These are phyloP conservation scores for Vireo griseus DNA, from an alignment of 2,797 vertebrate genomes.

Conservation along the genomic window DNA sequence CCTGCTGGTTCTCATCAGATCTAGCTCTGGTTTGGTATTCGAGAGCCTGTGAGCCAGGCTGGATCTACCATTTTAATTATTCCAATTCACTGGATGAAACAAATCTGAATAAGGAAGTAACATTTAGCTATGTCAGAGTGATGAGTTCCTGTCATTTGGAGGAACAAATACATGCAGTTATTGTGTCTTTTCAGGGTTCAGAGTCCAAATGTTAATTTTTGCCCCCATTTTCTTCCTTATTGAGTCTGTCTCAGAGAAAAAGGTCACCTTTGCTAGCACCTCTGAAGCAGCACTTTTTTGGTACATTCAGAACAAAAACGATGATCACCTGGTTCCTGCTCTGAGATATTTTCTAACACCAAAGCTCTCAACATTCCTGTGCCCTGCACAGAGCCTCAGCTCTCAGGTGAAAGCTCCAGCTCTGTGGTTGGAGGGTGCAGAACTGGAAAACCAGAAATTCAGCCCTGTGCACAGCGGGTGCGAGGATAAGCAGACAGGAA, in stretches of 20 bases:
- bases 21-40: neutral
- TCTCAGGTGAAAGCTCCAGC: neutral
- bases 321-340: neutral
- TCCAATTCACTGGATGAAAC: neutral
- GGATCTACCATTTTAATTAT: neutral
- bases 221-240: neutral
- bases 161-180: neutral
- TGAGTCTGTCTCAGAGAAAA: neutral
- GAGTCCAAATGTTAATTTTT: neutral
- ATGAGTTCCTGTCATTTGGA: neutral
- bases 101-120: neutral
- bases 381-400: neutral
- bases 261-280: neutral
- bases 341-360: neutral
- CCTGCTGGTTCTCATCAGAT: neutral
- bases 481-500: neutral
- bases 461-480: fast-evolving
- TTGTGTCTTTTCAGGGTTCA: neutral
- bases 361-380: neutral
- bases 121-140: neutral
- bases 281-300: neutral
- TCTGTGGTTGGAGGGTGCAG: fast-evolving
- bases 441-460: neutral
- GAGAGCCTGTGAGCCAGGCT: neutral
- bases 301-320: neutral